Conservation (phyloP, 2,113 vertebrate genomes). For the Periophthalmodon schlosseri region DNA sequence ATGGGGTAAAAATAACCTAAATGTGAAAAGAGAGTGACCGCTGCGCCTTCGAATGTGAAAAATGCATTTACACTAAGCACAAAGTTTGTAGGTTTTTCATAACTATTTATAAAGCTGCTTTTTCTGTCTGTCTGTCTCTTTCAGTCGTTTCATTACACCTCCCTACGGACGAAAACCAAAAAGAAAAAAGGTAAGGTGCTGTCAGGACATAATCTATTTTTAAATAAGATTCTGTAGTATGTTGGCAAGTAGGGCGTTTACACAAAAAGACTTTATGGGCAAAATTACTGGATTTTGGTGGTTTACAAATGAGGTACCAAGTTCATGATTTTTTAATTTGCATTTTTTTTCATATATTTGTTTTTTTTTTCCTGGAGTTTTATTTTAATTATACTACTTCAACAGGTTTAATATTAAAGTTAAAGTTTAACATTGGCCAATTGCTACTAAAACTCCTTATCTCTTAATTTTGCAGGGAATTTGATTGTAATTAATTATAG, state of each 20-base stretch:
- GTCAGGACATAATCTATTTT: not conserved
- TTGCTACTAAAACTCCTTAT: too few relatives aligned
- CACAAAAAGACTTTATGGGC: not conserved
- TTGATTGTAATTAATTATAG: too few relatives aligned
- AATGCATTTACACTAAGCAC: slow-evolving; percentile 9
- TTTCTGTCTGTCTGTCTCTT: slow-evolving; percentile 32
- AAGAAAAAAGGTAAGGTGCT: slow-evolving; percentile 86
- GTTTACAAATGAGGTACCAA: too few relatives aligned
- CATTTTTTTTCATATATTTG: too few relatives aligned
- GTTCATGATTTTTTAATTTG: too few relatives aligned
- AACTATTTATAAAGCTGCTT: slow-evolving; percentile 32
- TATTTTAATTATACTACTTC: too few relatives aligned
- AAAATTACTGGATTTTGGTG: not conserved
- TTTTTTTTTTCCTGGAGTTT: too few relatives aligned
- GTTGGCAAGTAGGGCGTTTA: too few relatives aligned
- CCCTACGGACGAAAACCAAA: slow-evolving; percentile 89
- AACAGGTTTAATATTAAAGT: too few relatives aligned
- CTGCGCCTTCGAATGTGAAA: not conserved
- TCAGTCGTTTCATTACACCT: slow-evolving; percentile 89
- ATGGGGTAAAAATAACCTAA: slow-evolving; percentile 28
- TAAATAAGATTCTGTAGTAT: too few relatives aligned
- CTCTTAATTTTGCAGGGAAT: too few relatives aligned
- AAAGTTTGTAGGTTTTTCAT: slow-evolving; percentile 9
- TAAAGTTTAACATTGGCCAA: too few relatives aligned
- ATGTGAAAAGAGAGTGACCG: slow-evolving; percentile 11